Percentiles rank a stretch among this genome's conserved stretches.
phyloP scores from a whole-genome alignment of 2,797 vertebrate species.

The Gephyroberyx darwinii region DNA sequence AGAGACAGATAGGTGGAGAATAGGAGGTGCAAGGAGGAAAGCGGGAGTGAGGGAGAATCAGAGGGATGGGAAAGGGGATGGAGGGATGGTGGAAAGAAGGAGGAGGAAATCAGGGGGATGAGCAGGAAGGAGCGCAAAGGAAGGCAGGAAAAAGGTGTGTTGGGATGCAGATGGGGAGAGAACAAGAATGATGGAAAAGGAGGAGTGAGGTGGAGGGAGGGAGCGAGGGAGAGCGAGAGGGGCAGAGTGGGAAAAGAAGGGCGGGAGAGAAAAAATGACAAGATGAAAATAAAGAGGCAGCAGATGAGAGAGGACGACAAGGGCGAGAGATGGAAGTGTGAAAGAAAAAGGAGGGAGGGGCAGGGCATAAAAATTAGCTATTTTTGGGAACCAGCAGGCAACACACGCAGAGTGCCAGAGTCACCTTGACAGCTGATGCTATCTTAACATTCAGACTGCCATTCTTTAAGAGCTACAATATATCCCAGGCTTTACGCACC shows the following conservation, averaged over 20 bases:
- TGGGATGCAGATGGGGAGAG: slow-evolving; percentile 44
- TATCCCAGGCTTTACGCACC: slow-evolving; percentile 62
- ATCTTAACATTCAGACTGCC: slow-evolving; percentile 77
- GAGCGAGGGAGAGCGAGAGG: slow-evolving; percentile 34
- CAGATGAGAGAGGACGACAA: slow-evolving; percentile 71
- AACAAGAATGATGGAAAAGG: slow-evolving; percentile 34
- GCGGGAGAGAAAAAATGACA: slow-evolving; percentile 36
- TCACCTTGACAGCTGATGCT: slow-evolving; percentile 84
- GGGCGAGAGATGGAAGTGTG: slow-evolving; percentile 74
- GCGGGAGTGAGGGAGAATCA: slow-evolving; percentile 46
- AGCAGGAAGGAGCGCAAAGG: slow-evolving; percentile 52
- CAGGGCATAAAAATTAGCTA: slow-evolving; percentile 73
- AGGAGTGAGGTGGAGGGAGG: slow-evolving; percentile 30
- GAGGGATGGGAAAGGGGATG: slow-evolving; percentile 28
- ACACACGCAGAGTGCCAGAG: slow-evolving; percentile 75
- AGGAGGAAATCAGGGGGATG: slow-evolving; percentile 61
- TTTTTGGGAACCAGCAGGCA: slow-evolving; percentile 79
- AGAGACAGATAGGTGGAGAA: slow-evolving; percentile 26
- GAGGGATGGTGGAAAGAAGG: slow-evolving; percentile 23
- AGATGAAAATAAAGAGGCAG: slow-evolving; percentile 64
- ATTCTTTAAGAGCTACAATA: slow-evolving; percentile 74
- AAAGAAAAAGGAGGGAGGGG: slow-evolving; percentile 72
- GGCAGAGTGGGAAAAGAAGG: slow-evolving; percentile 41
- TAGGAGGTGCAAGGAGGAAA: slow-evolving; percentile 31
- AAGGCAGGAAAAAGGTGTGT: slow-evolving; percentile 29